Evolutionary conservation across 2,113 vertebrate genomes (phyloP), one percentile per base, ranked within the genome.

Genomic region (Ariopsis seemanni): DNA sequence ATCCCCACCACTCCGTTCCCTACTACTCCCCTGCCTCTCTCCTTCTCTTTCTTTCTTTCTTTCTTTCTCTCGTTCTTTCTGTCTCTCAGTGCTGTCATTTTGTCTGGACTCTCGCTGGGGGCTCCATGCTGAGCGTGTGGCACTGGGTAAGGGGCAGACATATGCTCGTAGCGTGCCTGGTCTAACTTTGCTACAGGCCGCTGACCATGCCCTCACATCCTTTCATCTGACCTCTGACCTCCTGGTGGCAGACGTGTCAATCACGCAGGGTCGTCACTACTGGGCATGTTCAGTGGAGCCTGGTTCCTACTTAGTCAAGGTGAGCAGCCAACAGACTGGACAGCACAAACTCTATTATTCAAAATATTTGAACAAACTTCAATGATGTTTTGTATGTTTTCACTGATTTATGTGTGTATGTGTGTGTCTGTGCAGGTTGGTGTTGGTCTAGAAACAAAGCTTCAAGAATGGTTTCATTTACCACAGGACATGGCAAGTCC

Each of bases 261-360:
- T 99, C 92, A 97, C 96, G 11, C 96, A 99, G 87, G 98, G 98
- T 87, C 95, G 96, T 90, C 98, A 97, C 94, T 99, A 99, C 95
- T 99, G 98, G 98, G 98, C 97, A 50, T 99, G 98, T 89, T 97
- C 97, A 0, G 97, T 99, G 89, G 97, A 99, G 89, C 97, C 98
- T 25, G 96, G 97, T 27, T 99, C 98, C 86, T 99, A 98, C 92
- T 93, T 99, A 94, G 97, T 99, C 27, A 99, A 99, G 94, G 95
- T 95, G 82, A 89, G 67, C 50, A 48, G 22, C 27, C 20, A 22
- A 22, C 42, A 58, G 65, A 17, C 67, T 80, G 27, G 9, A n/a
- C n/a, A 57, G 85, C 84, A 65, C 22, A 10, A 74, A 30, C 34
- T 30, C 52, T 72, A 48, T 10, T 25, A 34, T 18, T 71, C 9